These are phyloP conservation scores for Dipodomys merriami DNA, from an alignment of 2,113 vertebrate genomes.

Conservation along the genomic window DNA sequence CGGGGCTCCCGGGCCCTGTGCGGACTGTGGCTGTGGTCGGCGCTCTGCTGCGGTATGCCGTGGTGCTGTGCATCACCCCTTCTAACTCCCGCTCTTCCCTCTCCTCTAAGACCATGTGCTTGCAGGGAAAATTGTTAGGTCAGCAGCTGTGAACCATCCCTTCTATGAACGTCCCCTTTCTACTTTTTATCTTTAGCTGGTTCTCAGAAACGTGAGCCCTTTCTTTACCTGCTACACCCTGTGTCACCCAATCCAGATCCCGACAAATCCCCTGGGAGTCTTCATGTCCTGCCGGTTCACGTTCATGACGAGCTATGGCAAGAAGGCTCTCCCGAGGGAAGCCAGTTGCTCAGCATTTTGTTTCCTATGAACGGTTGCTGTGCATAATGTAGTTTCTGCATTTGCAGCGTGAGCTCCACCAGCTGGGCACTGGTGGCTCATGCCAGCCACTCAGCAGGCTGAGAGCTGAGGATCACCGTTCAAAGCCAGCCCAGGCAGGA, in stretches of 20 bases:
- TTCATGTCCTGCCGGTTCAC: neutral
- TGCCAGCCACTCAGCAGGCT: no score
- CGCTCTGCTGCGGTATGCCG: constrained; percentile 68
- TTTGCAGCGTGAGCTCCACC: neutral
- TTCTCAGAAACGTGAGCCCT: neutral
- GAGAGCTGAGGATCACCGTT: no score
- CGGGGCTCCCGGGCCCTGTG: neutral
- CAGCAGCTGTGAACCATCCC: neutral
- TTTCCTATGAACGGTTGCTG: neutral
- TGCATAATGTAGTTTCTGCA: no score
- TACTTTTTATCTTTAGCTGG: neutral
- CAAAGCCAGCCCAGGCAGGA: no score
- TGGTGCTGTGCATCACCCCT: no score
- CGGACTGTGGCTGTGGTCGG: constrained; percentile 48
- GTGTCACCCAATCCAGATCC: neutral
- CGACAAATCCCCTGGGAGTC: neutral
- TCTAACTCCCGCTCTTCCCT: neutral
- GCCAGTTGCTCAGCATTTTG: neutral
- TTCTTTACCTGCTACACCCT: neutral
- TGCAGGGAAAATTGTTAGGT: neutral
- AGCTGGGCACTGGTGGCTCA: no score
- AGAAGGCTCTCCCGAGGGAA: neutral
- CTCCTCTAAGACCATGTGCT: neutral
- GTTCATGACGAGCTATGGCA: neutral
- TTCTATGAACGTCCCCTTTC: neutral